phyloP scores from a whole-genome alignment of 1,140 invertebrate genomes.

The Hestina assimilis region DNA sequence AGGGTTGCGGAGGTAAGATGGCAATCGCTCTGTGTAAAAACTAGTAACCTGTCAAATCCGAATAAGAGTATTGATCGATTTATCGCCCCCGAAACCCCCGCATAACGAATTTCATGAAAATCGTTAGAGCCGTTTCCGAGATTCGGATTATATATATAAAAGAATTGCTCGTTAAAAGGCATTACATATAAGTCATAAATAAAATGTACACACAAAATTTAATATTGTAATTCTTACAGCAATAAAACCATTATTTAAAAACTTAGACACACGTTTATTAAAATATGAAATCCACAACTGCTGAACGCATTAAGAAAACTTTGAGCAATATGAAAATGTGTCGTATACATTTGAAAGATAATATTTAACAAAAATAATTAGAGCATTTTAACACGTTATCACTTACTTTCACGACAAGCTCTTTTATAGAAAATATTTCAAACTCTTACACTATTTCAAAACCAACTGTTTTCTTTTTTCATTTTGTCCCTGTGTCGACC shows the following conservation, averaged over 20 bases:
- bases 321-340: constrained; percentile 60
- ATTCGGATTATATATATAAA: no score
- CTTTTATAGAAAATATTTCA: constrained; percentile 29
- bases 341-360: constrained; percentile 37
- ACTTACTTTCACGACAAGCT: constrained; percentile 38
- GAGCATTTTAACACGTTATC: constrained; percentile 34
- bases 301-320: constrained; percentile 45
- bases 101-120: no score
- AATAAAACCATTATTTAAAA: constrained; percentile 23
- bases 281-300: constrained; percentile 31
- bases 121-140: no score
- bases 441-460: constrained; percentile 41
- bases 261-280: constrained; percentile 41
- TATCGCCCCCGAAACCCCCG: no score
- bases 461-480: constrained; percentile 74
- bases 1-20: no score
- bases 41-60: no score
- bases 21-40: no score
- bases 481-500: constrained; percentile 58
- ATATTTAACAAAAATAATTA: constrained; percentile 39
- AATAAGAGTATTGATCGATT: no score
- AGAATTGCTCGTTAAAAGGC: no score
- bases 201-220: no score
- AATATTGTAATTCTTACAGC: no score
- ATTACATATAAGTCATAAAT: no score